Conservation (phyloP, 1,140 invertebrate genomes). For the Drosophila ogumai region DNA sequence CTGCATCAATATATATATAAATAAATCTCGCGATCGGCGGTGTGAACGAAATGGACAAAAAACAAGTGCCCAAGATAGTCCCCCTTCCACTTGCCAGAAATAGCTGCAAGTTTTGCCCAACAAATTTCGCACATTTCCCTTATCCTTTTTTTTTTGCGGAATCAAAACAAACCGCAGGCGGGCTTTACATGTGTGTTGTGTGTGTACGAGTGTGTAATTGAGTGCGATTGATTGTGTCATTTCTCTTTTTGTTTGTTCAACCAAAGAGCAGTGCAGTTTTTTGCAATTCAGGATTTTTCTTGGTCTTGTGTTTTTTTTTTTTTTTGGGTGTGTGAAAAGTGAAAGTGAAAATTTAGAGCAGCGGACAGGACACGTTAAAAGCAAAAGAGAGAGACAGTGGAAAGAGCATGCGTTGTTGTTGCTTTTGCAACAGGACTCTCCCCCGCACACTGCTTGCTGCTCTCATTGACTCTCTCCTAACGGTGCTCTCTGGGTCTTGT, state of each 20-base stretch:
- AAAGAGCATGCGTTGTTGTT: slow-evolving; percentile 49
- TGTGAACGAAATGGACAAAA: not conserved
- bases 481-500: slow-evolving; percentile 28
- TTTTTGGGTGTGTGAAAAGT: slow-evolving; percentile 81
- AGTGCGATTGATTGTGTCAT: slow-evolving; percentile 16
- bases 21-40: slow-evolving; percentile 8
- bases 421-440: slow-evolving; percentile 55
- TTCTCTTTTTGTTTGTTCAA: slow-evolving; percentile 16
- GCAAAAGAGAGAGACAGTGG: slow-evolving; percentile 14
- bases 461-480: slow-evolving; percentile 8
- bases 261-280: slow-evolving; percentile 17
- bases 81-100: not conserved
- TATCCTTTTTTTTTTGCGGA: not conserved
- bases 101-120: not conserved
- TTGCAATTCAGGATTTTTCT: slow-evolving; percentile 35
- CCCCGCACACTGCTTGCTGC: slow-evolving; percentile 35
- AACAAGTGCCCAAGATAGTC: not conserved
- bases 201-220: slow-evolving; percentile 4
- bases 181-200: slow-evolving; percentile 32
- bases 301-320: slow-evolving; percentile 50
- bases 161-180: slow-evolving; percentile 25
- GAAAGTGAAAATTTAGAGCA: slow-evolving; percentile 81
- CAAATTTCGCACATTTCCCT: slow-evolving; percentile 1
- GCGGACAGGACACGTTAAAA: slow-evolving; percentile 44
- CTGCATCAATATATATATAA: slow-evolving; percentile 25